phyloP scores from a whole-genome alignment of 1,140 invertebrate species.

The Theocolax elegans region DNA sequence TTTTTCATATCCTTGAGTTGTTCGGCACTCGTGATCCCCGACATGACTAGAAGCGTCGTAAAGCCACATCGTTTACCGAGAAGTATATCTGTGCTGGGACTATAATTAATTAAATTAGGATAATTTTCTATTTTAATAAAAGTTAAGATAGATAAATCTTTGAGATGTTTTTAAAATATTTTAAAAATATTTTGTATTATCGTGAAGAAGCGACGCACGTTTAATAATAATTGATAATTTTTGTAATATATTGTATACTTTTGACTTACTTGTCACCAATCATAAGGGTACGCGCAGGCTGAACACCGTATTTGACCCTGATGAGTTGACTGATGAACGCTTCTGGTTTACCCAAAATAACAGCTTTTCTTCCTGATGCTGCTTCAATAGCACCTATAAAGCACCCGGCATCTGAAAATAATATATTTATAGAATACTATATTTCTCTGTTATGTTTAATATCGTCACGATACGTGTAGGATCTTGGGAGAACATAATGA shows the following conservation, averaged over 20 bases:
- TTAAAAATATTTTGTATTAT: no score
- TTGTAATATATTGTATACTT: no score
- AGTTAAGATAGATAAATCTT: neutral
- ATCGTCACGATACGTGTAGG: no score
- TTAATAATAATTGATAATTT: neutral
- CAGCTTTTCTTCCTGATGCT: conserved; percentile 81
- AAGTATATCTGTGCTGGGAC: conserved; percentile 89
- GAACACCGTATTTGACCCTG: conserved; percentile 72
- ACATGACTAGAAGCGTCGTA: conserved; percentile 84
- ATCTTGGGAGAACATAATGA: no score
- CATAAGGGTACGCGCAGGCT: conserved; percentile 88
- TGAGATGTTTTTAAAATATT: neutral
- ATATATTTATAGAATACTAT: no score
- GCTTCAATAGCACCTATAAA: conserved; percentile 86
- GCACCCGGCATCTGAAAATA: conserved; percentile 80
- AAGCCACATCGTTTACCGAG: conserved; percentile 86
- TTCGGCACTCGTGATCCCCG: conserved; percentile 79
- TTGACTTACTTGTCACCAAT: conserved; percentile 79
- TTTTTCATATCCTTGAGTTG: conserved; percentile 74
- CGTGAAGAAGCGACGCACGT: neutral
- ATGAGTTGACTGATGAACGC: conserved; percentile 72
- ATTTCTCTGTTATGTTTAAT: no score
- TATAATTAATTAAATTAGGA: conserved; percentile 52
- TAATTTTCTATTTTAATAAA: no score
- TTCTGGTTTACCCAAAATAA: conserved; percentile 88